Evolutionary conservation across 2,888 invertebrate genomes (phyloP), one percentile per base, ranked within the genome.

Genomic region (Tetramorium bicarinatum): DNA sequence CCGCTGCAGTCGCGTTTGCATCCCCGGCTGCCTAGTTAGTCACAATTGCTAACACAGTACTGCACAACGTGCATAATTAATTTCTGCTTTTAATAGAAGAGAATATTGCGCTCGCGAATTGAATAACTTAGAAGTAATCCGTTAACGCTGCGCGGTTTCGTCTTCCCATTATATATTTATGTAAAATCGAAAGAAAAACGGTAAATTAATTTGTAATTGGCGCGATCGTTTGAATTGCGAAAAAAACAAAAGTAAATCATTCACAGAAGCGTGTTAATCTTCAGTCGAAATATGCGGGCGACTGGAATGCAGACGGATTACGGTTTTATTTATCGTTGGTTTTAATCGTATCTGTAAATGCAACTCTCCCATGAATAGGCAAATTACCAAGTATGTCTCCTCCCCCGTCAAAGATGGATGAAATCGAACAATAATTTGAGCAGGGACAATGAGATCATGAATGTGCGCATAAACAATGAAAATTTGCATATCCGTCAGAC

Each of bases 401-500:
- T 34, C 18, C n/a, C 59, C 2, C 54, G 34, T 4, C 9, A 21
- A 80, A 61, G 79, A 49, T 47, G 34, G 59, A 80, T 71, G 49
- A 80, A 80, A 80, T 71, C 59, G 71, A 29, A 38, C 49, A 21
- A 79, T 79, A 71, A 80, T 80, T 80, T 47, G 71, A 59, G 21
- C 59, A 59, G 21, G 21, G 9, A 71, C 59, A 80, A 71, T 71
- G 56, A 79, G 34, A 49, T 47, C 71, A 21, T 21, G 38, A 80
- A 59, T 18, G 79, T 13, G 21, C 21, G 47, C 71, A 61, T 80
- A 80, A 80, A 80, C 79, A 80, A 80, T 71, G 71, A 80, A 61
- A 71, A 80, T 80, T 80, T 80, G 59, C 79, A 80, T 80, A 71
- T 71, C 71, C 71, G 79, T 80, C 59, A 80, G 71, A 59, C 34